Percentiles rank a stretch among this genome's conserved stretches.
phyloP scores from a whole-genome alignment of 2,797 vertebrate species.

The Xiphorhynchus erythropygius region DNA sequence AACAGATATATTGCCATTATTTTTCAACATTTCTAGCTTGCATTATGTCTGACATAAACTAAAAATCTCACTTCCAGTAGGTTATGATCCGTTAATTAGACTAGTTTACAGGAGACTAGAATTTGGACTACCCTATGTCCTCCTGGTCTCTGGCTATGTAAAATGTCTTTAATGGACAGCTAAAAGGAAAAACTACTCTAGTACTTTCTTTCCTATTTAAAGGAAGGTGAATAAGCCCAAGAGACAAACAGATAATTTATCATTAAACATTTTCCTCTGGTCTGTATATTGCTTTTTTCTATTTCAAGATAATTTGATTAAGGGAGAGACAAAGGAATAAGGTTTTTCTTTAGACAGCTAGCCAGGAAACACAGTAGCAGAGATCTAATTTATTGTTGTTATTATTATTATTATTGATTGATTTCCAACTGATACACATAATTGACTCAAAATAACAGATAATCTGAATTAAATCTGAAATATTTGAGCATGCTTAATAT shows the following conservation, averaged over 20 bases:
- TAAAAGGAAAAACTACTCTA: not conserved
- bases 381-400: constrained; percentile 30
- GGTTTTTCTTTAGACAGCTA: constrained; percentile 19
- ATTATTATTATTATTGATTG: constrained; percentile 33
- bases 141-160: not conserved
- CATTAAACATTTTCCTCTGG: constrained; percentile 66
- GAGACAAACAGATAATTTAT: constrained; percentile 33
- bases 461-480: constrained; percentile 33
- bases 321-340: constrained; percentile 8
- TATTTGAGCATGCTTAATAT: not conserved
- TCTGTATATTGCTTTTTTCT: constrained; percentile 52
- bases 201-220: not conserved
- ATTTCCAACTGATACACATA: constrained; percentile 36
- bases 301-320: constrained; percentile 66
- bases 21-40: not conserved
- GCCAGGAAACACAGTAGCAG: constrained; percentile 24
- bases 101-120: not conserved
- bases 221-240: not conserved
- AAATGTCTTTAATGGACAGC: not conserved
- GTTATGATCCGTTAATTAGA: not conserved
- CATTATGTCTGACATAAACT: not conserved
- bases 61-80: not conserved
- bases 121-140: not conserved
- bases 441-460: constrained; percentile 57
- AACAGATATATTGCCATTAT: not conserved